Base-by-base conservation (phyloP, 2,888 invertebrate genomes). In the Mellilla xanthometata region DNA sequence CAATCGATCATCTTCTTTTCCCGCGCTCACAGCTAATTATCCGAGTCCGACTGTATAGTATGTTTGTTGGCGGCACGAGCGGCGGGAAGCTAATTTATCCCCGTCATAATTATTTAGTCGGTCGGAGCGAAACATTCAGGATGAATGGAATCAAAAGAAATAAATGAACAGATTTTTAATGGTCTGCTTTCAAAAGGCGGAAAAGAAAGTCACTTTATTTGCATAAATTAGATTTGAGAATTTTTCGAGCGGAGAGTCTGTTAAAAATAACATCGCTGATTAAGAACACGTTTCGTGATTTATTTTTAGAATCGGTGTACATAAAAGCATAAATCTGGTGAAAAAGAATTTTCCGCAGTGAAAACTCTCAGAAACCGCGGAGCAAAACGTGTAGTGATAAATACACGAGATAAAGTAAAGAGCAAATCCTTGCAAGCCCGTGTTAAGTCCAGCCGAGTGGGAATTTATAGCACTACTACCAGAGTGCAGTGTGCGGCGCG, bases 51-150 rank as follows among this genome's bases (percentile, higher is more conserved):
- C 31, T 36, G 9, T 32, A 4, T 9, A 7, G 8, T 6, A 27
- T 46, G 39, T 29, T 30, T 31, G 19, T 24, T 24, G 29, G n/a
- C n/a, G 19, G 13, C 2, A 8, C 15, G 13, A n/a, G 11, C 23
- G 8, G 23, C 12, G 13, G 40, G 12, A 36, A 42, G 24, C 9
- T 42, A 48, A 48, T 48, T 34, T 34, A 39, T 48, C 34, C 27
- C 9, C 36, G 12, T 47, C 46, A 31, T 35, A 26, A 39, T 40
- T 47, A 40, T 32, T 40, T 13, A 36, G 36, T 32, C 31, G 11
- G 23, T 28, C 19, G 19, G 11, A 36, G 28, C 28, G 11, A n/a
- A 27, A 10, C 11, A 11, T 3, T 13, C 33, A n/a, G 7, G 11
- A 6, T 22, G 32, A 32, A 32, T 22, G 3, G 11, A 23, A 12